phyloP scores from a whole-genome alignment of 2,113 vertebrate genomes.

The Lichenostomus cassidix region DNA sequence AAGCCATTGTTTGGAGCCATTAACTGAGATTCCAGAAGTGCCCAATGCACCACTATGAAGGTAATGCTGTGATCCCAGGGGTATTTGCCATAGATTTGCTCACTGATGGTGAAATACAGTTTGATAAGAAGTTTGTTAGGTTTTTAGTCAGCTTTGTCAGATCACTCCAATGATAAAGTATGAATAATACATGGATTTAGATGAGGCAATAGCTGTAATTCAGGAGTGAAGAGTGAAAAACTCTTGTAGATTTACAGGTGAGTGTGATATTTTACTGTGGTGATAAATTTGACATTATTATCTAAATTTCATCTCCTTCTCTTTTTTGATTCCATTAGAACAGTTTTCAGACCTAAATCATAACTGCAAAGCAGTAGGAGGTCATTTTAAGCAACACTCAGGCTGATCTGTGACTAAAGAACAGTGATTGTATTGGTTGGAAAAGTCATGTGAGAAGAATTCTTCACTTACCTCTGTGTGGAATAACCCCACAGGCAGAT shows the following conservation, averaged over 20 bases:
- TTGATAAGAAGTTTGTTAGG: background rate
- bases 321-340: background rate
- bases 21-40: background rate
- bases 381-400: background rate
- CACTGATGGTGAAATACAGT: background rate
- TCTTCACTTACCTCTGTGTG: background rate
- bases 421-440: background rate
- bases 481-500: background rate
- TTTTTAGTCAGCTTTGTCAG: background rate
- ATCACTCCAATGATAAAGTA: background rate
- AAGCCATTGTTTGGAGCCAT: background rate
- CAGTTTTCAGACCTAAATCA: background rate
- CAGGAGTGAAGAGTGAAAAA: background rate
- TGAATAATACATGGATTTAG: background rate
- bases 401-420: background rate
- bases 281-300: background rate
- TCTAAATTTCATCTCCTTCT: background rate
- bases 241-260: background rate
- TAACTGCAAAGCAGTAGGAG: background rate
- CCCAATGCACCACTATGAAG: fast-evolving
- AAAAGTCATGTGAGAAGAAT: background rate
- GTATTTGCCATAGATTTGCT: background rate
- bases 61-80: too few species aligned
- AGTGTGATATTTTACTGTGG: background rate
- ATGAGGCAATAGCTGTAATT: background rate